phyloP scores from a whole-genome alignment of 2,797 vertebrate species.

The Prunella strophiata region DNA sequence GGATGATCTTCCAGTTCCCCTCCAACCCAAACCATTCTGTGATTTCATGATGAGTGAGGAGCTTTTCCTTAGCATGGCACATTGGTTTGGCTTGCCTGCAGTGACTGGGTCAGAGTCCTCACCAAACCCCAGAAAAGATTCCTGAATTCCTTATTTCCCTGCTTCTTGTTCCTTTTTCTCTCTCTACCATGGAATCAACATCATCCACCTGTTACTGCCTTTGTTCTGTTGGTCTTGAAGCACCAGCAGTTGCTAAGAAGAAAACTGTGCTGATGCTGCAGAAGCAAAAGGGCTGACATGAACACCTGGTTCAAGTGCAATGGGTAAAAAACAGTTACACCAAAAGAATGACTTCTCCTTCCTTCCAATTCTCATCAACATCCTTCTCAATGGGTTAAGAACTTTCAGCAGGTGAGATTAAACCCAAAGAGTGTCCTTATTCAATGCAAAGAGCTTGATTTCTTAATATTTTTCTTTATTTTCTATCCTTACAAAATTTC shows the following conservation, averaged over 20 bases:
- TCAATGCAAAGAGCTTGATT: neutral
- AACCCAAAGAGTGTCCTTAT: neutral
- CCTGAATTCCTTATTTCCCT: neutral
- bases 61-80: neutral
- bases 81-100: neutral
- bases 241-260: neutral
- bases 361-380: neutral
- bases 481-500: neutral
- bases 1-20: too few species aligned
- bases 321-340: neutral
- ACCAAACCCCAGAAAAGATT: neutral
- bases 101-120: neutral
- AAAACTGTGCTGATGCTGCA: neutral
- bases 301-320: neutral
- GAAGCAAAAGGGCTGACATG: rapidly evolving
- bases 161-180: neutral
- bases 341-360: neutral
- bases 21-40: neutral
- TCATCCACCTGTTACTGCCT: neutral
- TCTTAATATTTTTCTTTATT: neutral
- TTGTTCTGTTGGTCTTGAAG: neutral
- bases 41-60: neutral
- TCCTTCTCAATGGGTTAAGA: neutral
- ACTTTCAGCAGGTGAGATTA: neutral
- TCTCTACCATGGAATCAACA: neutral